Conservation (phyloP, 2,113 vertebrate species). For the Oncorhynchus masou region DNA sequence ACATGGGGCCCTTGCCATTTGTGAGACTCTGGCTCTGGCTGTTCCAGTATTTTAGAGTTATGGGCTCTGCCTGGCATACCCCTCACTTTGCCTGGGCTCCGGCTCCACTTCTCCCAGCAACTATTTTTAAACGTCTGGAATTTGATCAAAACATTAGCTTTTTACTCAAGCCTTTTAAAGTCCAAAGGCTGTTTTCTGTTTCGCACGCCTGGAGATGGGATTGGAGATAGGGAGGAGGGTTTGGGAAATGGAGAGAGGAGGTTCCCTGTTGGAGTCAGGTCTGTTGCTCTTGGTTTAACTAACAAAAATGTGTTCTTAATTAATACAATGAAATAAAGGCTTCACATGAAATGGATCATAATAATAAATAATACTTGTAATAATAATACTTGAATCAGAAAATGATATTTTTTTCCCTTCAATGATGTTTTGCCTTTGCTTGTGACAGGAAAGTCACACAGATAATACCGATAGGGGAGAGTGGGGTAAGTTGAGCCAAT, state of each 20-base stretch:
- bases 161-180: slow-evolving; percentile 66
- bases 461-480: too few species aligned
- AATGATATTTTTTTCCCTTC: too few species aligned
- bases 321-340: too few species aligned
- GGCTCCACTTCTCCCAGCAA: slow-evolving; percentile 37
- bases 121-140: slow-evolving; percentile 74
- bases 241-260: not conserved
- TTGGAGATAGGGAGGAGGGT: not conserved
- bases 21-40: too few species aligned
- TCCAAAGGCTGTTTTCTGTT: slow-evolving; percentile 59
- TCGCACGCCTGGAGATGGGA: slow-evolving; percentile 49
- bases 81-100: not conserved
- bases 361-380: too few species aligned
- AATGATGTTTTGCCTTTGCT: too few species aligned
- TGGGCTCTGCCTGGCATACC: slow-evolving; percentile 10
- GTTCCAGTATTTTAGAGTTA: not conserved
- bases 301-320: too few species aligned
- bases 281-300: not conserved
- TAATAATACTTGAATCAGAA: too few species aligned
- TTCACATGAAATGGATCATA: too few species aligned
- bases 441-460: too few species aligned
- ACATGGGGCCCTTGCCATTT: too few species aligned
- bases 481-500: too few species aligned
- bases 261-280: not conserved
- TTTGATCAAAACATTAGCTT: slow-evolving; percentile 72